Evolutionary conservation across 1,140 invertebrate species (phyloP).

Genomic region (Diploscapter pachys): DNA sequence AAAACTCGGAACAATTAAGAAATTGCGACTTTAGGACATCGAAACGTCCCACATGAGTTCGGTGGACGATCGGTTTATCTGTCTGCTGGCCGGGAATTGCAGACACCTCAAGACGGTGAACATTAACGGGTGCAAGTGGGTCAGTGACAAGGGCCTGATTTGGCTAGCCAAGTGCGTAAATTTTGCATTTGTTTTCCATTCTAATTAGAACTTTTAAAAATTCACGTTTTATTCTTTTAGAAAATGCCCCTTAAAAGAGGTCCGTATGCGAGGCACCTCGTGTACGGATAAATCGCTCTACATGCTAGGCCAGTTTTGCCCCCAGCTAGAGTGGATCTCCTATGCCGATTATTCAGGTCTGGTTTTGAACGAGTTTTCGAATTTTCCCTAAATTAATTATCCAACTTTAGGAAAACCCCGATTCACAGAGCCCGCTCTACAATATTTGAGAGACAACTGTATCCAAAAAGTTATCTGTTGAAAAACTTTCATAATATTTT

Average conservation of each 20-base stretch:
- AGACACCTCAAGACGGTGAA: constrained; percentile 40
- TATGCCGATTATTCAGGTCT: constrained; percentile 55
- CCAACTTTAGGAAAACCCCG: too few relatives aligned
- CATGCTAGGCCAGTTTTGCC: constrained; percentile 53
- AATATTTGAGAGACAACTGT: too few relatives aligned
- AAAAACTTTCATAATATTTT: too few relatives aligned
- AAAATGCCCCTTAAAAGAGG: constrained; percentile 48
- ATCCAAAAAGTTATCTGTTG: too few relatives aligned
- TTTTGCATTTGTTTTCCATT: background rate
- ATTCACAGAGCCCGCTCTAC: too few relatives aligned
- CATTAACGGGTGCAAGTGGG: constrained; percentile 56
- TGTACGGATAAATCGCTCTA: constrained; percentile 57
- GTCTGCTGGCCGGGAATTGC: constrained; percentile 52
- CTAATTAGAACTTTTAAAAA: background rate
- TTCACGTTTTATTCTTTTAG: constrained; percentile 20
- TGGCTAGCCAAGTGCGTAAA: constrained; percentile 38
- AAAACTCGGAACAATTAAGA: background rate
- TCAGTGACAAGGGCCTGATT: constrained; percentile 53
- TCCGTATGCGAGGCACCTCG: constrained; percentile 51
- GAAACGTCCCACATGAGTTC: constrained; percentile 52
- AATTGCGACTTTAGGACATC: constrained; percentile 33
- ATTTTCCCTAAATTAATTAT: constrained; percentile 64
- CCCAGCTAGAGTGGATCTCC: constrained; percentile 54
- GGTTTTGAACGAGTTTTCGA: constrained; percentile 61
- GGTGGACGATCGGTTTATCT: constrained; percentile 53